Evolutionary conservation across 2,113 vertebrate genomes (phyloP).

Genomic region (Syngnathus floridae): DNA sequence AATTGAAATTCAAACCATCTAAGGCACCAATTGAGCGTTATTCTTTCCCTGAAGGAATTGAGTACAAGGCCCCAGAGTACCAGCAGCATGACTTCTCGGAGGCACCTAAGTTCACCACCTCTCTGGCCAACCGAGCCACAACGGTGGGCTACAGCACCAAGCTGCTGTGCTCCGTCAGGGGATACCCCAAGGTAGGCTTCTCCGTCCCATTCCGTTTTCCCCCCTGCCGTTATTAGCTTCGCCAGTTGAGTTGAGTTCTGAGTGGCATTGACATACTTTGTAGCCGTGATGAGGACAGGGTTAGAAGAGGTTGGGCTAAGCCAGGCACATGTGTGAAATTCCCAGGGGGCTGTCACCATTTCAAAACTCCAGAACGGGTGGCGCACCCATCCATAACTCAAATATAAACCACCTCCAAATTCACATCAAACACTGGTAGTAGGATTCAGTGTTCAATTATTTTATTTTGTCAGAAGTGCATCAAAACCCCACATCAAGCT

Average conservation of each 20-base stretch:
- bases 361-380: constrained; percentile 20
- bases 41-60: constrained; percentile 54
- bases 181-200: constrained; percentile 78
- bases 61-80: constrained; percentile 74
- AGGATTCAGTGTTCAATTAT: too few species aligned
- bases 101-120: constrained; percentile 88
- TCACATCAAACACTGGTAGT: too few species aligned
- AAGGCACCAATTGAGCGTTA: too few species aligned
- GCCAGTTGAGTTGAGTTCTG: constrained; percentile 1
- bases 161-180: constrained; percentile 85
- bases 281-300: background rate
- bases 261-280: constrained; percentile 7
- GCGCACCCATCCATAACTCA: constrained; percentile 18
- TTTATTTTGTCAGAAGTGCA: too few species aligned
- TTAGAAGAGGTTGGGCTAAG: background rate
- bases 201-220: constrained; percentile 6
- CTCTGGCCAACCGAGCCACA: constrained; percentile 76
- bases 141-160: constrained; percentile 90
- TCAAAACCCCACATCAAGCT: background rate
- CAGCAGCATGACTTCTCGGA: constrained; percentile 78
- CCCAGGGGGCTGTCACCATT: constrained; percentile 22
- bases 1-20: too few species aligned
- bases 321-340: constrained; percentile 52
- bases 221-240: constrained; percentile 1
- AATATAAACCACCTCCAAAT: too few species aligned